phyloP scores from a whole-genome alignment of 2,888 invertebrate species.

The Sclerodermus sp. region DNA sequence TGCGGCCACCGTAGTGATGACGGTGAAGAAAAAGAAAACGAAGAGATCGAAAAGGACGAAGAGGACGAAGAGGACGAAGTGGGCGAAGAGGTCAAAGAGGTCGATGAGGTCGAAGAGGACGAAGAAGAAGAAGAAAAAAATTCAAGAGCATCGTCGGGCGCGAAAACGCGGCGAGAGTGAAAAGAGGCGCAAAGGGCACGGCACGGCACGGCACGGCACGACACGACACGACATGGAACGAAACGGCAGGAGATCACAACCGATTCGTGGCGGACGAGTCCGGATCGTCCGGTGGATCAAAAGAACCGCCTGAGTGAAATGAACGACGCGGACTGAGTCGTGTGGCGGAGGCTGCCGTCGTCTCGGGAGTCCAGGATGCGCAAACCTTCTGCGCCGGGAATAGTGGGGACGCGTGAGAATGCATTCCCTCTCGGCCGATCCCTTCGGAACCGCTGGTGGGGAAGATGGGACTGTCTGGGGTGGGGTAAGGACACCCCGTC shows the following conservation, averaged over 20 bases:
- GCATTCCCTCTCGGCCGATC: too few relatives aligned
- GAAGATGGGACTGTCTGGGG: too few relatives aligned
- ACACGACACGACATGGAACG: too few relatives aligned
- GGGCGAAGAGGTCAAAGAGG: constrained; percentile 2
- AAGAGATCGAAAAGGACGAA: not conserved
- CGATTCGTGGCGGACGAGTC: too few relatives aligned
- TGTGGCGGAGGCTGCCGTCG: not conserved
- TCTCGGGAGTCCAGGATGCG: not conserved
- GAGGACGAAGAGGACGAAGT: not conserved
- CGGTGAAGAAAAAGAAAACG: too few relatives aligned
- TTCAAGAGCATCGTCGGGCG: too few relatives aligned
- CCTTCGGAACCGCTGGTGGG: too few relatives aligned
- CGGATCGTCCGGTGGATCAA: not conserved
- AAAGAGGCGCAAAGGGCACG: not conserved
- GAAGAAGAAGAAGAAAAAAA: not conserved
- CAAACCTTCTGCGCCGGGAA: not conserved
- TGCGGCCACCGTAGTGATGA: too few relatives aligned
- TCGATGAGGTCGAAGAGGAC: not conserved
- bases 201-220: not conserved
- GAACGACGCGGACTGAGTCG: constrained; percentile 35
- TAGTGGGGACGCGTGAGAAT: too few relatives aligned
- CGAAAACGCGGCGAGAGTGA: too few relatives aligned
- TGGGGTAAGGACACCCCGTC: too few relatives aligned
- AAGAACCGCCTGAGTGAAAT: constrained; percentile 31
- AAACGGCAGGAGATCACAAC: too few relatives aligned